Base-by-base conservation (phyloP, 2,888 invertebrate genomes). In the Hesperia comma region DNA sequence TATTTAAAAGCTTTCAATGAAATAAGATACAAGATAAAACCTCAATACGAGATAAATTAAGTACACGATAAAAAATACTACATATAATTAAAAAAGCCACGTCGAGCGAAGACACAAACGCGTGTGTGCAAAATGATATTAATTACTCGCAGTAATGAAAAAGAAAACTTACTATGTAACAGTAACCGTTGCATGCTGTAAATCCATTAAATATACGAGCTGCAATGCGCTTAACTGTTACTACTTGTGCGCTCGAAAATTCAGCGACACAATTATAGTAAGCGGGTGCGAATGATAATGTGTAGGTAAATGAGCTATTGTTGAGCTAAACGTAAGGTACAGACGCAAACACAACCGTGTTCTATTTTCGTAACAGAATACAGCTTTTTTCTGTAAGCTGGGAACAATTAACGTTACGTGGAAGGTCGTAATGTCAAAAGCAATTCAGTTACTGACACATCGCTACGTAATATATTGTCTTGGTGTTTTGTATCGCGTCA, bases 161-260 rank as follows among this genome's bases (percentile, higher is more conserved):
- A 32, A 43, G 5, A 58, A 46, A 58, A 10, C 15, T 15, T 6
- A 37, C 26, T 10, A 40, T 54, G 26, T 41, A 41, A 26, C 21
- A 21, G 32, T 54, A 54, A 37, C 37, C 46, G 2, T 54, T 15
- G 55, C 55, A 55, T 56, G 56, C 56, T 40, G 33, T 37, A 56
- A 56, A 56, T 56, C 37, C 56, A 37, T 56, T 37, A 56, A 56
- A 56, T 40, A 33, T 37, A 55, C 54, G 56, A 56, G 56, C 56
- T 56, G 56, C 40, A 40, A 41, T 62, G 61, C 61, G 61, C 61
- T 51, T 51, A 40, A 21, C 40, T 26, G 61, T 61, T 53, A n/a
- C 53, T 51, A 43, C 54, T 53, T 54, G 41, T 15, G 62, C 62
- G 62, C 62, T 55, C 33, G 43, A 55, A 62, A 62, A 62, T 62